These are phyloP conservation scores for Daktulosphaira vitifoliae DNA, from an alignment of 1,140 invertebrate genomes.

Conservation along the genomic window DNA sequence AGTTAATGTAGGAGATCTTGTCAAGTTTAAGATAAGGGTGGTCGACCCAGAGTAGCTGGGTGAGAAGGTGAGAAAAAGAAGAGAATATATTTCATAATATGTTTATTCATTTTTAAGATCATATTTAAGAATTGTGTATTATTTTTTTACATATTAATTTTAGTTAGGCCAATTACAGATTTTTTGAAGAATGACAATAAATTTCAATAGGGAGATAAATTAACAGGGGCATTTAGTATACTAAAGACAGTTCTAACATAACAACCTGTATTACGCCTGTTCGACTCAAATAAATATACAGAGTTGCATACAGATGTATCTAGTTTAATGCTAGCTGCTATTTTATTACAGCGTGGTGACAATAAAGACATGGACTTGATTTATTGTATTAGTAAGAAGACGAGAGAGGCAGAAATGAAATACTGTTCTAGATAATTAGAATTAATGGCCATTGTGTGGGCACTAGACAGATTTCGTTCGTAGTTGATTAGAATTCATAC, in stretches of 20 bases:
- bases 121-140: constrained; percentile 5
- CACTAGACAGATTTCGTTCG: neutral
- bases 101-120: no score
- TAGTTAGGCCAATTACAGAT: neutral
- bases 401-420: neutral
- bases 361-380: neutral
- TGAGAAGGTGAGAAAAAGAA: neutral
- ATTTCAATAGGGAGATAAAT: neutral
- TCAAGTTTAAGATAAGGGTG: neutral
- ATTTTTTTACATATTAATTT: constrained; percentile 3
- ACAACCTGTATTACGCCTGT: neutral
- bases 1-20: neutral
- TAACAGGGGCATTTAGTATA: neutral
- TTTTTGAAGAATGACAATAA: neutral
- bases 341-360: neutral
- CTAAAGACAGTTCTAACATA: neutral
- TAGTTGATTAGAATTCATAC: neutral
- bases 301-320: constrained; percentile 29
- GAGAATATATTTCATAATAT: no score
- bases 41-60: no score
- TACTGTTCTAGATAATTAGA: constrained; percentile 19
- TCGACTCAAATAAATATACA: neutral
- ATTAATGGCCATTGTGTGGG: constrained; percentile 7
- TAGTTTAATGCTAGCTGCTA: neutral
- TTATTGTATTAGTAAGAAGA: constrained; percentile 12